A percentile compares a stretch with the other conserved stretches of the same genome.
Evolutionary conservation across 2,113 vertebrate genomes (phyloP).

Genomic region (Carollia perspicillata): DNA sequence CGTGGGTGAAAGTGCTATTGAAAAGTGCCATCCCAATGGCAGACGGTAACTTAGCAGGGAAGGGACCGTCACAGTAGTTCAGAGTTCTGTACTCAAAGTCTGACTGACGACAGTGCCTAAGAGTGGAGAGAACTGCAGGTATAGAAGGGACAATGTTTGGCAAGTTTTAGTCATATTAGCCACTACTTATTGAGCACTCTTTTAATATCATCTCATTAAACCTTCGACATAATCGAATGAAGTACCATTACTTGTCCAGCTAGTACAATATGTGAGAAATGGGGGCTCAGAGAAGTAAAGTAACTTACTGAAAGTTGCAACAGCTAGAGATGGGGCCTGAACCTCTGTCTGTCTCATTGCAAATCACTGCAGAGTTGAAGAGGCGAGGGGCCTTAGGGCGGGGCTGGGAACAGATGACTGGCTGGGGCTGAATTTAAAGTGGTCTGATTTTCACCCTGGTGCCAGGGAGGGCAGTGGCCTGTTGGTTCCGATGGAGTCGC

Average conservation of each 20-base stretch:
- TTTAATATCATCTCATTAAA: neutral
- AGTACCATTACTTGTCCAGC: neutral
- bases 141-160: neutral
- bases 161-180: neutral
- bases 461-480: neutral
- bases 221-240: neutral
- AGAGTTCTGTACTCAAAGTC: neutral
- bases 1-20: neutral
- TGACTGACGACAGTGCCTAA: neutral
- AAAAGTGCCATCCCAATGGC: neutral
- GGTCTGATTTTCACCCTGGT: neutral
- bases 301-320: neutral
- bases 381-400: neutral
- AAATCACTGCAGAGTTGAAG: neutral
- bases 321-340: neutral
- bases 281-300: neutral
- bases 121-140: neutral
- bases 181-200: neutral
- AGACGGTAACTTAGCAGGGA: neutral
- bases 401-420: neutral
- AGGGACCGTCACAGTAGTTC: neutral
- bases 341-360: neutral
- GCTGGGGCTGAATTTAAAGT: neutral
- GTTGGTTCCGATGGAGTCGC: neutral
- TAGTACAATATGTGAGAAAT: neutral